Conservation (phyloP, 2,797 vertebrate species). For the Acanthornis magna region DNA sequence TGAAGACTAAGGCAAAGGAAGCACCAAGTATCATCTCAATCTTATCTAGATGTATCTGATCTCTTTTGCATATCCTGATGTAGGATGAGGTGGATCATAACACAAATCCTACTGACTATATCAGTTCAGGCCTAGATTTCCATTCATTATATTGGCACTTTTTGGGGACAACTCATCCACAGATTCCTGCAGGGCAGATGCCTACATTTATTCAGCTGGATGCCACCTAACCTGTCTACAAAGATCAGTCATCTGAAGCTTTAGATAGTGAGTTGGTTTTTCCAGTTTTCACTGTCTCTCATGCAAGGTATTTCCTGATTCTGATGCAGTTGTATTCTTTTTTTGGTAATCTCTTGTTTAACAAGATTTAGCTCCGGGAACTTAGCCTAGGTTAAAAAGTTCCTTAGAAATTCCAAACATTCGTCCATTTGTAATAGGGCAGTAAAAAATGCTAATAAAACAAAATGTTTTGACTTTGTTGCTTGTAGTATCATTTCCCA, state of each 20-base stretch:
- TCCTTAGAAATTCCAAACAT: conserved; percentile 29
- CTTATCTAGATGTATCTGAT: background rate
- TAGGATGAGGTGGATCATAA: background rate
- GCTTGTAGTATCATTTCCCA: background rate
- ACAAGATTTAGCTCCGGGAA: background rate
- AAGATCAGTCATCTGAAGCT: background rate
- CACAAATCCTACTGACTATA: background rate
- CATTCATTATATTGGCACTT: background rate
- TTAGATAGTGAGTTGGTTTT: background rate
- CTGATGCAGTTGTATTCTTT: background rate
- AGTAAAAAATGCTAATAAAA: conserved; percentile 33
- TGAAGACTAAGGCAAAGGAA: background rate
- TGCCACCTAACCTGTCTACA: background rate
- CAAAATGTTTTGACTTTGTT: background rate
- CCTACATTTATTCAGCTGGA: background rate
- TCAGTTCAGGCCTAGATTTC: background rate
- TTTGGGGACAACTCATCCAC: background rate
- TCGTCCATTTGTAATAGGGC: conserved; percentile 16
- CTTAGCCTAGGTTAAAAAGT: background rate
- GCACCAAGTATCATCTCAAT: background rate
- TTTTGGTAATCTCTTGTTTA: background rate
- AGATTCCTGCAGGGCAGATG: background rate
- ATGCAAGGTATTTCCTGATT: background rate
- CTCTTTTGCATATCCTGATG: background rate
- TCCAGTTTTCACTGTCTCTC: background rate